Base-by-base conservation (phyloP, 2,797 vertebrate species). In the Coregonus sp. region DNA sequence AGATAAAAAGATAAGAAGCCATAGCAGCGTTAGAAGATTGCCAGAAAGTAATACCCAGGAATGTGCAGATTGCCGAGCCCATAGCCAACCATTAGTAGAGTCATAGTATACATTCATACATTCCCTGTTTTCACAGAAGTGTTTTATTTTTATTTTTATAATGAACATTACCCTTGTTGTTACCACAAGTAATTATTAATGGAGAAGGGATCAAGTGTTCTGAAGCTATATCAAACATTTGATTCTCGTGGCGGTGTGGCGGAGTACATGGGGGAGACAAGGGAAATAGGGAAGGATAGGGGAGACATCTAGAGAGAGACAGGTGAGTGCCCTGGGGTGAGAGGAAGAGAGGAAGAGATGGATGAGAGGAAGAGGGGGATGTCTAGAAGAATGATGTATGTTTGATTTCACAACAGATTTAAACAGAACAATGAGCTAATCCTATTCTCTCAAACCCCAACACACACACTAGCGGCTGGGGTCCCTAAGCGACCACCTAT, bases 211-310 rank as follows among this genome's bases (percentile, higher is more conserved):
- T 35, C 33, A 3, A 35, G 33, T 3, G 4, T 35, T 35, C 3
- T 0, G 33, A 35, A 35, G 33, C 33, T 35, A 35, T 35, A 35
- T 35, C 33, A 35, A 35, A 35, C 33, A 35, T 35, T 35, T 35
- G 33, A 35, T 35, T 35, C 33, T 35, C 33, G 33, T 35, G 20
- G 65, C 14, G 65, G 11, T n/a, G 63, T 66, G 25, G 63, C 63
- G 5, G 63, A 66, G 63, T 29, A 31, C 18, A 66, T 20, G 59
- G 16, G 71, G 33, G 33, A 74, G 40, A 61, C 29, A 33, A 25
- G 73, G 25, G 61, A 47, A 75, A 85, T 66, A 70, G 70, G 77
- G 66, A 47, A 59, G 77, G 80, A 84, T 77, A 73, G 80, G 70
- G 52, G 76, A 86, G 76, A 61, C 47, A 18, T 33, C 14, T 35